phyloP scores from a whole-genome alignment of 2,888 invertebrate species.

The Epistrophe eligans region DNA sequence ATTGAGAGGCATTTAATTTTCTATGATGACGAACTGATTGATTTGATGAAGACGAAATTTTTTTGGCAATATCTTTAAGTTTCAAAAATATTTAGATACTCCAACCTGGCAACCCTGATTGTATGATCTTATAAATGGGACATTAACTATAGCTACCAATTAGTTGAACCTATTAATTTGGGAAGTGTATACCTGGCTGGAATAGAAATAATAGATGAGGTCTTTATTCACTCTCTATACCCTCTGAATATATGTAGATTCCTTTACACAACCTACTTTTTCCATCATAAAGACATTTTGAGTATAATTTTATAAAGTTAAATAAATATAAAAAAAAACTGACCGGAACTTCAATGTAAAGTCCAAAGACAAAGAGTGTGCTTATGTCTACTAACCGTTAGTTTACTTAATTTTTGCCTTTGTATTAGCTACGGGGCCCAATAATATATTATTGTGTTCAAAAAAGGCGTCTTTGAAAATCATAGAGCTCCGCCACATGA shows the following conservation, averaged over 20 bases:
- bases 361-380: conserved; percentile 44
- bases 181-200: not conserved
- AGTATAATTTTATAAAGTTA: conserved; percentile 48
- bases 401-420: conserved; percentile 29
- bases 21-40: no score
- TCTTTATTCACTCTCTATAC: not conserved
- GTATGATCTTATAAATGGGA: not conserved
- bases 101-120: not conserved
- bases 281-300: conserved; percentile 42
- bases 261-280: conserved; percentile 11
- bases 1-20: no score
- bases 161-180: conserved; percentile 68
- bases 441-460: conserved; percentile 30
- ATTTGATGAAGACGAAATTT: no score
- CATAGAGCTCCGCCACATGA: conserved; percentile 24
- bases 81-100: no score
- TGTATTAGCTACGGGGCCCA: not conserved
- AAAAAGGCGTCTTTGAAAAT: conserved; percentile 29
- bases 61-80: no score
- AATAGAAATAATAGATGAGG: conserved; percentile 8
- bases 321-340: conserved; percentile 29
- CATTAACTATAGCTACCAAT: conserved; percentile 42
- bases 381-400: conserved; percentile 35
- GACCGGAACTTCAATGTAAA: conserved; percentile 36
- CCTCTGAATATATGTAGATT: not conserved